Evolutionary conservation across 2,113 vertebrate species (phyloP).

Genomic region (Ranitomeya imitator): DNA sequence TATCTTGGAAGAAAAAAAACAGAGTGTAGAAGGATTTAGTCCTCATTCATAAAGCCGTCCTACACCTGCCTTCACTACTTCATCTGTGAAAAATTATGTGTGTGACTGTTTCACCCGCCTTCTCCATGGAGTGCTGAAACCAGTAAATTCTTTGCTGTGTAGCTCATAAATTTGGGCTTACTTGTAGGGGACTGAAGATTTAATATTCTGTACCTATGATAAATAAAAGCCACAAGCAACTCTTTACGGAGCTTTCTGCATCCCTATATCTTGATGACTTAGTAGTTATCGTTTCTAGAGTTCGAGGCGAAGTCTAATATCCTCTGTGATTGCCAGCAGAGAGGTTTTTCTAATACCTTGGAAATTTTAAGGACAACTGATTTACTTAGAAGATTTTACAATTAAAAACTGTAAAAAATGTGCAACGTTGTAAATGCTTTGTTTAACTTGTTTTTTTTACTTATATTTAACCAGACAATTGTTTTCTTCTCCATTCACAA

Average conservation of each 20-base stretch:
- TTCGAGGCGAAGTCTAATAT: background rate
- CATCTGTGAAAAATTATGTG: conserved; percentile 52
- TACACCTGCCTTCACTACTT: conserved; percentile 52
- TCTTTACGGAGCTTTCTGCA: background rate
- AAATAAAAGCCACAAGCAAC: conserved; percentile 23
- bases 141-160: conserved; percentile 40
- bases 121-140: conserved; percentile 8
- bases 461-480: background rate
- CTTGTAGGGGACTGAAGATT: conserved; percentile 35
- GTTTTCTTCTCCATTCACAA: background rate
- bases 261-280: background rate
- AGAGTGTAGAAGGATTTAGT: conserved; percentile 45
- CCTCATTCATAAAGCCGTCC: conserved; percentile 45
- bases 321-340: background rate
- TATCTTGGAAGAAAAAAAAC: conserved; percentile 36
- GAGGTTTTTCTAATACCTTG: background rate
- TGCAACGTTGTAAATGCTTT: background rate
- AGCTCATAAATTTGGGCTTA: conserved; percentile 43
- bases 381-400: background rate
- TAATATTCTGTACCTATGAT: conserved; percentile 21
- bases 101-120: conserved; percentile 22
- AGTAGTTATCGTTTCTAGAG: background rate
- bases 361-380: background rate
- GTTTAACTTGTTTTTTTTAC: background rate
- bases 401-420: background rate